Base-by-base conservation (phyloP, 1,140 invertebrate species). In the Acyrthosiphon pisum region DNA sequence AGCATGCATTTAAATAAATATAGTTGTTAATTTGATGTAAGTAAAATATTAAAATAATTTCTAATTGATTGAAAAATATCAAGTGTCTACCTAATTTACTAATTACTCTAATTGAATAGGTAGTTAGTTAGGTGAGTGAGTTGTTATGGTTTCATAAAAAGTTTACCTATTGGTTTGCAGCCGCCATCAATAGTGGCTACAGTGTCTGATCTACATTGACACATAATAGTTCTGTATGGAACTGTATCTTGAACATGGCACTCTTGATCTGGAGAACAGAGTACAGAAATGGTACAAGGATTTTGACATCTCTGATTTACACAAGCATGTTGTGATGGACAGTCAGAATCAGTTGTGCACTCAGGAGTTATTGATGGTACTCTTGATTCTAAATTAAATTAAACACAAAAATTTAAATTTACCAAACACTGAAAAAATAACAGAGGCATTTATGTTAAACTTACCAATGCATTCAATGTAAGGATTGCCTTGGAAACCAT, bases 191-290 rank as follows among this genome's bases (percentile, higher is more conserved):
- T 94, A 94, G 97, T 96, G 0, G 96, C 96, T 22, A 97, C 95
- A 0, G 96, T 97, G 94, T 98, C 97, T 9, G 96, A 95, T 68
- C 97, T 97, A 95, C 98, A 98, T 94, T 97, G 96, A 94, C 98
- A 98, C 93, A 98, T 97, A 93, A 98, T 96, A 0, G 97, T 97
- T 76, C 97, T 96, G 90, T 98, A 95, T 8, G 98, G 98, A 22
- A 97, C 94, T 1, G 97, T 97, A 94, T 98, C 97, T 7, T 98
- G 95, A 0, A 98, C 97, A 93, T 96, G 95, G 94, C 98, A 99
- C 94, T 97, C 96, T 94, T 98, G 97, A 94, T 97, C 97, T 30
- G 95, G 95, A 14, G 96, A 96, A 94, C 98, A 98, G 83, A 98
- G 96, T 93, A 96, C 96, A 20, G 96, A 95, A 1, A 96, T 95